Conservation (phyloP, 2,113 vertebrate genomes). For the Oxyruncus cristatus region DNA sequence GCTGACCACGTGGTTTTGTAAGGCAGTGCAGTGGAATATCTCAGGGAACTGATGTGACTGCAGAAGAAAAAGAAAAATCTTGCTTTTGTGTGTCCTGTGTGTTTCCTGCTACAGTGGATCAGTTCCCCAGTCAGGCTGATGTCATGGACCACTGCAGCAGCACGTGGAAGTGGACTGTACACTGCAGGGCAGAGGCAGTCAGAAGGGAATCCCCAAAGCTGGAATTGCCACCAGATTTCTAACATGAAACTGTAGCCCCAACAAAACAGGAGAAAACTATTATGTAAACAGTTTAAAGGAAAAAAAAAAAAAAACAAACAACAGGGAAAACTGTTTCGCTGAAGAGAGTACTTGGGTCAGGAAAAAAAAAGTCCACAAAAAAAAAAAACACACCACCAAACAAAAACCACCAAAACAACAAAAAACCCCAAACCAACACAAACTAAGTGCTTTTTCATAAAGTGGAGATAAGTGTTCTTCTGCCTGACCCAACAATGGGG, state of each 20-base stretch:
- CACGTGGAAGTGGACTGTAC: fast-evolving
- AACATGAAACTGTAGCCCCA: background rate
- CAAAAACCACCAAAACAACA: background rate
- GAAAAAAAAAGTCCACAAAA: background rate
- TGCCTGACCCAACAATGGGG: background rate
- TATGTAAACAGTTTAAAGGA: background rate
- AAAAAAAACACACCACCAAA: background rate
- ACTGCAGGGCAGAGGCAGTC: background rate
- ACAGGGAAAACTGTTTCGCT: background rate
- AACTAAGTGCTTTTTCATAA: background rate
- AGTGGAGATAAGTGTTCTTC: background rate
- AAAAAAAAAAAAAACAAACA: background rate
- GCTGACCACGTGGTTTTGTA: background rate
- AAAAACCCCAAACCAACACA: background rate
- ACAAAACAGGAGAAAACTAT: background rate
- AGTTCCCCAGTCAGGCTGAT: background rate
- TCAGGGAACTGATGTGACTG: background rate
- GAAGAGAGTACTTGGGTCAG: background rate
- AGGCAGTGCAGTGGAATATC: background rate
- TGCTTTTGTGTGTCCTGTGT: background rate
- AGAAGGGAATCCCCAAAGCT: background rate
- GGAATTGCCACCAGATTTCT: background rate
- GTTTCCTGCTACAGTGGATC: background rate
- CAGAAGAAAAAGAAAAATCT: background rate
- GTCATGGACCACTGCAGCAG: background rate